Evolutionary conservation across 1,140 invertebrate genomes (phyloP), one percentile per base, ranked within the genome.

Genomic region (Drosophila orosa): DNA sequence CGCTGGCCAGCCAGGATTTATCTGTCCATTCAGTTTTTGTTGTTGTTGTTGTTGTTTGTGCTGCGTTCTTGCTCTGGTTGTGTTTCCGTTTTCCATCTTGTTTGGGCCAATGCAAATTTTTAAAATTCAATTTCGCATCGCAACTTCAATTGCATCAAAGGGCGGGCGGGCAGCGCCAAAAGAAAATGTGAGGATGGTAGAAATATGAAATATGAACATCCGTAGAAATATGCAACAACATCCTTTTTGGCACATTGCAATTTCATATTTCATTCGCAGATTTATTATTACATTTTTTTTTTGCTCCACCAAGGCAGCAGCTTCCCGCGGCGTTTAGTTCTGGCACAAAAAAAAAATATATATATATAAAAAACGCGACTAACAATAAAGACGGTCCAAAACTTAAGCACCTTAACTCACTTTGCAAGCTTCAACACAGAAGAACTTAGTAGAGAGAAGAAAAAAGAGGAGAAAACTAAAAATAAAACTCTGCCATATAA

Each of bases 21-120:
- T 87, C 54, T 76, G 66, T 42, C 17, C 66, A 62, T 82, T 63
- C 73, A 48, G 65, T 29, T 67, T 52, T 74, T 67, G 57, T 74
- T 85, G 29, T 22, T 17, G 12, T n/a, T 52, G 24, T 19, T 31
- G 24, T 67, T 76, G 54, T 29, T 48, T 52, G 45, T 40, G 31
- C 22, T 65, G 29, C 8, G 24, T 50, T 50, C 17, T 29, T 50
- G 48, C 12, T 52, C 48, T 33, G 19, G 29, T 33, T 52, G 48
- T 33, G 24, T 54, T 52, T 50, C 35, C 58, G 57, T 48, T 62
- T 33, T 65, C 61, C 37, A 50, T 45, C 27, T 47, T 67, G 42
- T 82, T 77, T 83, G 62, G 45, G 37, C 54, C 59, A 78, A 85
- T 85, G 83, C 80, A 87, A 89, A 87, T 87, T 87, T 87, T 77